phyloP scores from a whole-genome alignment of 2,113 vertebrate genomes.

The Mungos mungo region DNA sequence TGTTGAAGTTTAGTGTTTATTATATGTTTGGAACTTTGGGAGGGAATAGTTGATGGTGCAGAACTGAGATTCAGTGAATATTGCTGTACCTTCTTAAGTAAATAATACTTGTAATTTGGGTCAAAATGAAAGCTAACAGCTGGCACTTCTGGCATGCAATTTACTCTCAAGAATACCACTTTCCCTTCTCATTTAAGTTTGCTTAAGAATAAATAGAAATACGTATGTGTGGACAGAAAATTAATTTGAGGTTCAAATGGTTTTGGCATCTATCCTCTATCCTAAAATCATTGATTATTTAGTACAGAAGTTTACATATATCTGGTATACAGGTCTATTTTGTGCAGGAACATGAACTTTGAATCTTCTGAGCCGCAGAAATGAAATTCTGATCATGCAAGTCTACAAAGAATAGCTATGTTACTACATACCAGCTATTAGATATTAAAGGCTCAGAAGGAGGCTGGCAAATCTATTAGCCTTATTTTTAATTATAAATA shows the following conservation, averaged over 20 bases:
- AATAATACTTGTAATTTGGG: conserved; percentile 18
- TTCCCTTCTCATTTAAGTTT: conserved; percentile 15
- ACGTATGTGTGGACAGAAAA: background rate
- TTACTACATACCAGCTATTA: background rate
- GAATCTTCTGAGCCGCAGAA: background rate
- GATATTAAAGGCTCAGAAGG: background rate
- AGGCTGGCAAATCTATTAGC: background rate
- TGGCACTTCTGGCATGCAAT: background rate
- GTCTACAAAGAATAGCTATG: background rate
- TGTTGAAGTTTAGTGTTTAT: background rate
- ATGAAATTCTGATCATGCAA: background rate
- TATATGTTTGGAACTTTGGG: background rate
- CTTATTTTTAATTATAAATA: background rate
- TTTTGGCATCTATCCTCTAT: background rate
- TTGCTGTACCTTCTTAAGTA: background rate
- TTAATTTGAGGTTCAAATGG: conserved; percentile 11
- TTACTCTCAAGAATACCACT: conserved; percentile 36
- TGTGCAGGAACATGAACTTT: conserved; percentile 12
- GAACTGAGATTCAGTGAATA: background rate
- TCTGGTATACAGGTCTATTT: background rate
- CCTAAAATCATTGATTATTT: background rate
- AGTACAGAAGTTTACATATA: background rate
- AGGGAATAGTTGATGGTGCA: background rate
- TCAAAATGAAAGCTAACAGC: conserved; percentile 28
- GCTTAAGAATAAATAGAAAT: background rate